Percentiles rank a stretch among this genome's conserved stretches.
Conservation (phyloP, 2,888 invertebrate genomes). For the Physocephala rufipes region DNA sequence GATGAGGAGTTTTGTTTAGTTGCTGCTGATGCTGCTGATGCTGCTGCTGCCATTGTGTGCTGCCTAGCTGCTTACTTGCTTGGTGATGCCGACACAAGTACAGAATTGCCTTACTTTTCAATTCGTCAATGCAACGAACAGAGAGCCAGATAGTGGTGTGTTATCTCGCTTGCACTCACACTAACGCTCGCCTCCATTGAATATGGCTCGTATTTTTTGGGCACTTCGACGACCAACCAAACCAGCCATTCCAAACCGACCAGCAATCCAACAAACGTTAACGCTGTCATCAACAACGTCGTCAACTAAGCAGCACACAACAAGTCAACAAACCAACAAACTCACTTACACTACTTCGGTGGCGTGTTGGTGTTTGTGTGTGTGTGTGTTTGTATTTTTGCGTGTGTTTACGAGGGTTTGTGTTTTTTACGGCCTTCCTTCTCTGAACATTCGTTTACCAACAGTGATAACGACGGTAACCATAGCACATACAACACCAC, state of each 20-base stretch:
- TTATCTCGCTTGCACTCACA: slow-evolving; percentile 7
- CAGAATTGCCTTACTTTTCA: slow-evolving; percentile 38
- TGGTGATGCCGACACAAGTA: slow-evolving; percentile 41
- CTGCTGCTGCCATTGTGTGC: slow-evolving; percentile 22
- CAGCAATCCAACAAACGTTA: no score
- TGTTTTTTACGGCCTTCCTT: neutral
- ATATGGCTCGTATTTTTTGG: neutral
- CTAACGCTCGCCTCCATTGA: neutral
- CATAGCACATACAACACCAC: slow-evolving; percentile 12
- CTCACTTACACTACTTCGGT: slow-evolving; percentile 6
- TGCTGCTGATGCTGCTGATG: slow-evolving; percentile 35
- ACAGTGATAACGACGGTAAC: no score
- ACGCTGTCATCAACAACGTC: slow-evolving; percentile 9
- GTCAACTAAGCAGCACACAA: slow-evolving; percentile 30
- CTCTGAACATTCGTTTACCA: neutral
- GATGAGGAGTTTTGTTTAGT: slow-evolving; percentile 52
- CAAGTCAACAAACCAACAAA: slow-evolving; percentile 35
- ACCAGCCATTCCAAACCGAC: slow-evolving; percentile 30
- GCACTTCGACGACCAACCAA: no score
- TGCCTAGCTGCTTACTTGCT: slow-evolving; percentile 30
- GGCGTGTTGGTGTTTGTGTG: no score
- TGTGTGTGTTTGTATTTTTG: no score
- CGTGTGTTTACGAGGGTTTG: neutral
- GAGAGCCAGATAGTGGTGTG: slow-evolving; percentile 5
- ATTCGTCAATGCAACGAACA: slow-evolving; percentile 25